A percentile compares a stretch with the other conserved stretches of the same genome.
Conservation (phyloP, 1,140 invertebrate species). For the Lamellibrachia luymesi region DNA sequence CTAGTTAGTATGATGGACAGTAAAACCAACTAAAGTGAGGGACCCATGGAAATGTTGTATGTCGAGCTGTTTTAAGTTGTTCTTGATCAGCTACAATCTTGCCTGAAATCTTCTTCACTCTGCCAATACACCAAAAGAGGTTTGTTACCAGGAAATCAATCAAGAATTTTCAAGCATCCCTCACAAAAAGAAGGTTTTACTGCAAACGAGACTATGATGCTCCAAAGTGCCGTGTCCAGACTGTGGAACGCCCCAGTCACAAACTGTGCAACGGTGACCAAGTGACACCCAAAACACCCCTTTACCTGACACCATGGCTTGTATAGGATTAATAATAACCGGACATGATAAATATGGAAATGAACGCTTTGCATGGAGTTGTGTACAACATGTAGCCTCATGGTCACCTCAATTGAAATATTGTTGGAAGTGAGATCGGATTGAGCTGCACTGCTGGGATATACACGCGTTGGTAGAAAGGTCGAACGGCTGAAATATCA, state of each 20-base stretch:
- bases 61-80: background rate
- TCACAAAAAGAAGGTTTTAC: constrained; percentile 5
- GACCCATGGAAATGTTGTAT: background rate
- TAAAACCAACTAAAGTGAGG: background rate
- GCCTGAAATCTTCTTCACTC: background rate
- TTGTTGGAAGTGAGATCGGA: background rate
- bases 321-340: background rate
- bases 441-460: background rate
- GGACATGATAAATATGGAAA: background rate
- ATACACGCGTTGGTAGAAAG: background rate
- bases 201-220: background rate
- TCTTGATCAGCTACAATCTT: background rate
- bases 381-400: background rate
- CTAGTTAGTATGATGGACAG: background rate
- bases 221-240: background rate
- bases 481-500: background rate
- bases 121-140: background rate
- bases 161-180: background rate
- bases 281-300: background rate
- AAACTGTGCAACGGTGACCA: background rate
- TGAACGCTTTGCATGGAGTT: background rate
- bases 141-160: background rate
- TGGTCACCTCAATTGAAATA: background rate
- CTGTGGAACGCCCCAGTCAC: background rate
- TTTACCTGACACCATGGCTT: background rate